Base-by-base conservation (phyloP, 1,140 invertebrate genomes). In the Hyposmocoma kahamanoa region DNA sequence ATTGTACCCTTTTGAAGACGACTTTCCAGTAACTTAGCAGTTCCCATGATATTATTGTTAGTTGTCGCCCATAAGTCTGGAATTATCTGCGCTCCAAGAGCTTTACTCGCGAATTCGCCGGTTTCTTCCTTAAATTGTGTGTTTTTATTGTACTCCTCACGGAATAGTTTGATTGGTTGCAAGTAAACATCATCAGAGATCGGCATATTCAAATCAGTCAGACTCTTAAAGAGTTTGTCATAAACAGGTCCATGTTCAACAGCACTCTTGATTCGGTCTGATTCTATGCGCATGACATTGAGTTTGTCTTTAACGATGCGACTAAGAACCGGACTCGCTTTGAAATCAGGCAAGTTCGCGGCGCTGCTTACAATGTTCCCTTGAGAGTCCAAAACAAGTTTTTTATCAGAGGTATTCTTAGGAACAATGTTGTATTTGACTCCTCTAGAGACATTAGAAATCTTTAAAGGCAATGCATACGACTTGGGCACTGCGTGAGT, bases 201-300 rank as follows among this genome's bases (percentile, higher is more conserved):
- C 0, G 80, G 61, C 26, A 89, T 84, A 48, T 87, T 87, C 39
- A 89, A 80, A 32, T 88, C 87, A 46, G 78, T 84, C 0, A 90
- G 67, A 50, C 87, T 83, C 36, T 87, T 87, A 30, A 89, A 83
- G 1, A 90, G 59, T 50, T 88, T 87, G 34, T 89, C 87, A 57
- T 90, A 90, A 13, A 89, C 84, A 0, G 88, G 88, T 0, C 84
- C 88, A 67, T 90, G 89, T 62, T 88, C 85, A 2, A 89, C 86
- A 0, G 88, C 88, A 60, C 88, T 89, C 47, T 89, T 89, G 11
- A 90, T 83, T 61, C 87, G 78, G 45, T 88, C 82, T 18, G 76
- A 88, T 54, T 89, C 87, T 8, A 90, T 84, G 3, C 74, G 80
- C 71, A 89, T 86, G 0, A 77, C 59, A 32, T 88, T 75, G 0